Evolutionary conservation across 2,797 vertebrate genomes (phyloP), one percentile per base, ranked within the genome.

Genomic region (Rhyacichthys aspro): DNA sequence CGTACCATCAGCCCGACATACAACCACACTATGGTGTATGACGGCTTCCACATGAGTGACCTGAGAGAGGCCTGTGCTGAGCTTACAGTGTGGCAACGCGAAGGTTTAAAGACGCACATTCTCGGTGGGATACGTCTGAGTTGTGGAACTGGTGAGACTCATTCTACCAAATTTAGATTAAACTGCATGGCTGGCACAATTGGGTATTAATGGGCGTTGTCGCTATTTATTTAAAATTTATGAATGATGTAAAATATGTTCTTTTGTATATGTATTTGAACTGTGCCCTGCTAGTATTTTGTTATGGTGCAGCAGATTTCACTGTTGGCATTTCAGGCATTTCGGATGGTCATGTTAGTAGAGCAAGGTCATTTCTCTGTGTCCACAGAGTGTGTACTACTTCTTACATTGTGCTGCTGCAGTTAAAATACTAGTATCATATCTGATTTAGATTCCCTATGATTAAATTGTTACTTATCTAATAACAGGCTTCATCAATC

Each of bases 21-120:
- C 78, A 98, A 99, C 88, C 97, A 99, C 90, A 98, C 97, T 70
- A 99, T 99, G 97, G 97, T 99, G 44, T 99, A 98, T 0, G 97
- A 98, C 0, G 97, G 97, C 74, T 96, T 99, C 74, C 91, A 94
- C 43, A 79, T 76, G 46, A 89, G 89, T 8, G 97, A 99, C 89
- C 76, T 98, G 81, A 83, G 58, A 0, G 94, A 98, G 81, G 96
- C 96, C 0, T 99, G 97, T 0, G 94, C 95, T 0, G 97, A 99
- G 80, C 92, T 98, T 76, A 96, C 93, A 0, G 86, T 98, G 45
- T 98, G 96, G 94, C 90, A 88, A 6, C 86, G 79, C 0, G 86
- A 90, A 2, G 90, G 91, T 83, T 89, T 85, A 74, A 93, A 32
- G 92, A 91, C n/a, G 16, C 90, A 50, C 82, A 85, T 18, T 72